Base-by-base conservation (phyloP, 2,113 vertebrate genomes). In the Periophthalmus modestus region DNA sequence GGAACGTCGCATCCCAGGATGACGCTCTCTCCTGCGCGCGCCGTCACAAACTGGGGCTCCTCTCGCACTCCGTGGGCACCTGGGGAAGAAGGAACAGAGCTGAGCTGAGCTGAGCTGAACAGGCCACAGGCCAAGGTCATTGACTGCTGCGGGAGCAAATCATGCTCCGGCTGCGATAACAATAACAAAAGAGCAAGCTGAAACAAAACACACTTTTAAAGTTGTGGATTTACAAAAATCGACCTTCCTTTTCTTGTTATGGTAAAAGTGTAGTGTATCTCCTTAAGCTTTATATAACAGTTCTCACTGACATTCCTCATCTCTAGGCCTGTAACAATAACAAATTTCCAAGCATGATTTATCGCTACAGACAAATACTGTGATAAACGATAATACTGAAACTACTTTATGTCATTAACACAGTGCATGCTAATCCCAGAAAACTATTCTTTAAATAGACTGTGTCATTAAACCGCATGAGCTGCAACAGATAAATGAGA, bases 31-130 rank as follows among this genome's bases (percentile, higher is more conserved):
- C 97, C 97, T 75, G 98, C 98, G 65, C 95, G 95, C n/a, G 96
- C 94, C 0, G 96, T 98, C 92, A 98, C 96, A n/a, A 99, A 98
- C 93, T 98, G 96, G 4, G 97, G 97, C 91, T 99, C 96, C 91
- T 96, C 97, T 93, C 95, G 93, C 72, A 96, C 94, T 92, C 96
- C 95, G 80, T 95, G 95, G 93, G 96, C 95, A 95, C 94, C 97
- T 99, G 86, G 0, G 10, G 34, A 39, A 9, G 28, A 36, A 2
- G 16, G 19, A 39, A 65, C 34, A 65, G 11, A n/a, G 33, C 62
- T 43, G 62, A 43, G 62, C n/a, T n/a, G n/a, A n/a, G n/a, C n/a
- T n/a, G n/a, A n/a, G n/a, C n/a, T 65, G 43, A 39, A 77, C 16
- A 84, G n/a, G 5, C 47, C 43, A 36, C 13, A 21, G 21, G 19